Conservation (phyloP, 2,797 vertebrate genomes). For the Lindbergichthys nudifrons region DNA sequence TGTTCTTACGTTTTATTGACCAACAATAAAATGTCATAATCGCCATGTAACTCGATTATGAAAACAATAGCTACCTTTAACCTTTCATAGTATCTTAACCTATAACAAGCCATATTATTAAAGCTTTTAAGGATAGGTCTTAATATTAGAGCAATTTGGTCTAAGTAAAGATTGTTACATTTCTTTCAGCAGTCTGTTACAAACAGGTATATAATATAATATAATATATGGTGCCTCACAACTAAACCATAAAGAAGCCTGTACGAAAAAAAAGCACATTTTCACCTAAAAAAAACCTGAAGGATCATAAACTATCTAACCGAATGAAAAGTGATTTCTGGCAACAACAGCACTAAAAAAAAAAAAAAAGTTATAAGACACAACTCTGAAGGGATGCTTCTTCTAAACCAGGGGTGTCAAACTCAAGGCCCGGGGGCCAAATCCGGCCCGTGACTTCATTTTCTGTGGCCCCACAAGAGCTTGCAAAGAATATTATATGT, state of each 20-base stretch:
- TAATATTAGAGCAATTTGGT: conserved; percentile 13
- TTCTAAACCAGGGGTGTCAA: not conserved
- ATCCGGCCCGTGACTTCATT: too few relatives aligned
- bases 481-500: too few relatives aligned
- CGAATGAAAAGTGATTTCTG: conserved; percentile 20
- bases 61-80: too few relatives aligned
- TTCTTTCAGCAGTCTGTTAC: not conserved
- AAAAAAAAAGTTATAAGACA: conserved; percentile 1
- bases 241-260: conserved; percentile 7
- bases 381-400: not conserved
- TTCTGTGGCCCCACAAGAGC: too few relatives aligned
- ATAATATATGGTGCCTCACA: not conserved
- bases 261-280: conserved; percentile 16
- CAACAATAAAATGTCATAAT: too few relatives aligned
- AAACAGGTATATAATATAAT: conserved; percentile 17
- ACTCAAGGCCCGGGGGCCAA: too few relatives aligned
- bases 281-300: conserved; percentile 3
- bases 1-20: too few relatives aligned
- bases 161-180: not conserved
- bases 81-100: conserved; percentile 10
- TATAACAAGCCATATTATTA: too few relatives aligned
- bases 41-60: too few relatives aligned
- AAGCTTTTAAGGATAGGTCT: conserved; percentile 28
- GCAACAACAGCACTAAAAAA: not conserved
- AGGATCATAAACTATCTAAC: conserved; percentile 29